Conservation (phyloP, 2,888 invertebrate genomes). For the Glaucopsyche alexis region DNA sequence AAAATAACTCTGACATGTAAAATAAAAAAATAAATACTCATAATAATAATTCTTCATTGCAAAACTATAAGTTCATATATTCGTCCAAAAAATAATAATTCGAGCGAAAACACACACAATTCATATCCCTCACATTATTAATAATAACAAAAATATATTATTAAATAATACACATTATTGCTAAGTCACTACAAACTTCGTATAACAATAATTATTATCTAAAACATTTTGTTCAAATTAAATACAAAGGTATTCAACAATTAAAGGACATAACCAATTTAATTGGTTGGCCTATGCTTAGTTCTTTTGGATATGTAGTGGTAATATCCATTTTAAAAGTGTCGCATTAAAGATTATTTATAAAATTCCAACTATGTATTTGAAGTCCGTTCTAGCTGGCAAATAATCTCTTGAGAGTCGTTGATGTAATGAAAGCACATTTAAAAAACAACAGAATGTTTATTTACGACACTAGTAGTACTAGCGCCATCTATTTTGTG, state of each 20-base stretch:
- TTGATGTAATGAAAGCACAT: no score
- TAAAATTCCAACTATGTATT: no score
- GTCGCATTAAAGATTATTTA: not conserved
- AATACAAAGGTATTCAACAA: conserved; percentile 6
- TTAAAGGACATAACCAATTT: not conserved
- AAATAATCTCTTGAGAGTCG: no score
- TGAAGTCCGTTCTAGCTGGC: no score
- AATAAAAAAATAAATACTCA: not conserved
- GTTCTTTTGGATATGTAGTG: not conserved
- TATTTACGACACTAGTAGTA: not conserved
- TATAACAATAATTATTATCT: conserved; percentile 38
- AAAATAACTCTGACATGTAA: not conserved
- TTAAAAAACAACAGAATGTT: no score
- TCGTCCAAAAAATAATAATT: conserved; percentile 37
- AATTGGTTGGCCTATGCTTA: not conserved
- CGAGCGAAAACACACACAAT: conserved; percentile 50
- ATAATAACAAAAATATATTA: conserved; percentile 48
- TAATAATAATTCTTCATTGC: not conserved
- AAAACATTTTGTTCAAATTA: conserved; percentile 33
- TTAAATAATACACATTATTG: conserved; percentile 43
- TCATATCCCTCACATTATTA: conserved; percentile 43
- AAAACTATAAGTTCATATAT: not conserved
- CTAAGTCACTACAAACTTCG: conserved; percentile 33
- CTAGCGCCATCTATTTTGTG: not conserved
- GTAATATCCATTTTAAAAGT: conserved; percentile 2